Evolutionary conservation across 2,888 invertebrate genomes (phyloP).

Genomic region (Mythimna impura): DNA sequence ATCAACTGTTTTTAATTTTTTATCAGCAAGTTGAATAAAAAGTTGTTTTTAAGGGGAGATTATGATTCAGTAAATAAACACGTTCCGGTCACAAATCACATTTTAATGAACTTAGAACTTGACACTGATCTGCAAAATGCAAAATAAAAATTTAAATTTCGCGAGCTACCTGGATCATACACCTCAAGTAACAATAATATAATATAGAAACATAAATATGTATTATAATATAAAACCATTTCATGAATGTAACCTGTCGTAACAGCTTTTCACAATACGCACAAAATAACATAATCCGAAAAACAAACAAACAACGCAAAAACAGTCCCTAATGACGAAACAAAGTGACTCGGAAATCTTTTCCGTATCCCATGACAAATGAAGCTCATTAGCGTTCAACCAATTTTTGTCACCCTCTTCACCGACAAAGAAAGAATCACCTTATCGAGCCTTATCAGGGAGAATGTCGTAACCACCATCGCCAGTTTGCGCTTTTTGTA

Average conservation of each 20-base stretch:
- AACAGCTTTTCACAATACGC: background rate
- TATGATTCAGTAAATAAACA: no score
- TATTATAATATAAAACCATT: background rate
- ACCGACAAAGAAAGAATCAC: conserved; percentile 37
- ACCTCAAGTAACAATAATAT: no score
- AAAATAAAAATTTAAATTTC: no score
- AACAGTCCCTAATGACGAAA: conserved; percentile 19
- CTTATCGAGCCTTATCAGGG: background rate
- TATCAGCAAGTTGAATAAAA: background rate
- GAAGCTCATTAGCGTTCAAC: conserved; percentile 31
- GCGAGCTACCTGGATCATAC: no score
- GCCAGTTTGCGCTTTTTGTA: no score
- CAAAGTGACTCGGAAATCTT: conserved; percentile 7
- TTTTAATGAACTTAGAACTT: no score
- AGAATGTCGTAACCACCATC: no score
- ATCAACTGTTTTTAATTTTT: no score
- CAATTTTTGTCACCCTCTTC: conserved; percentile 40
- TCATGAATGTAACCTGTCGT: background rate
- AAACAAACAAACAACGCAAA: background rate
- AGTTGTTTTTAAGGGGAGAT: no score
- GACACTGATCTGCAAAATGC: no score
- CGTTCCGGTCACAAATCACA: no score
- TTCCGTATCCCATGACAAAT: conserved; percentile 22
- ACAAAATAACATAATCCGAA: background rate
- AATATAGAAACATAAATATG: no score